These are phyloP conservation scores for Trichopoda pennipes DNA, from an alignment of 2,888 invertebrate genomes.

Conservation along the genomic window DNA sequence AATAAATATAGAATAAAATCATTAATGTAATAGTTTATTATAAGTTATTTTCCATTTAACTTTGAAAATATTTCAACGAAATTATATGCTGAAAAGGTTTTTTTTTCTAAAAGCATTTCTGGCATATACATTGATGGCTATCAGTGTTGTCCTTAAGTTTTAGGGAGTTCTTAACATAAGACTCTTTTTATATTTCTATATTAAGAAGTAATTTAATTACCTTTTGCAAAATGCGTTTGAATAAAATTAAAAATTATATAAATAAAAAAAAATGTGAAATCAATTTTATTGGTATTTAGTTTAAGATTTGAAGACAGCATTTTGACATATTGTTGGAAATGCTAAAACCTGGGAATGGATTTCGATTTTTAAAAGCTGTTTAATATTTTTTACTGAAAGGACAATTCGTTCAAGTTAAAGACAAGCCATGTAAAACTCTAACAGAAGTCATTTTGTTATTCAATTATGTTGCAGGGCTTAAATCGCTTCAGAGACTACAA, in stretches of 20 bases:
- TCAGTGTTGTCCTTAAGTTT: constrained; percentile 26
- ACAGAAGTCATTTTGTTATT: too few relatives aligned
- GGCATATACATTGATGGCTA: constrained; percentile 1
- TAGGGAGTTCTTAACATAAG: constrained; percentile 49
- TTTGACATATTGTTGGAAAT: too few relatives aligned
- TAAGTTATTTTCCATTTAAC: neutral
- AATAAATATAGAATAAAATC: constrained; percentile 71
- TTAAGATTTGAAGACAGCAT: too few relatives aligned
- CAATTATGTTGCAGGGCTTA: too few relatives aligned
- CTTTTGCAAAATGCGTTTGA: constrained; percentile 50
- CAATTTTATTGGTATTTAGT: too few relatives aligned
- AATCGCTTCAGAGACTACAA: too few relatives aligned
- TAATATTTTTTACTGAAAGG: too few relatives aligned
- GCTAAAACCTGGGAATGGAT: too few relatives aligned
- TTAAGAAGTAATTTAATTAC: constrained; percentile 45
- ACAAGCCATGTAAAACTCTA: too few relatives aligned
- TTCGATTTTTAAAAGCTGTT: too few relatives aligned
- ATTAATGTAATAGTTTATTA: constrained; percentile 36
- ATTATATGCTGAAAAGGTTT: constrained; percentile 5
- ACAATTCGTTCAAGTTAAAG: too few relatives aligned
- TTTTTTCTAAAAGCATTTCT: constrained; percentile 38
- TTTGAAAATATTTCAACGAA: constrained; percentile 19
- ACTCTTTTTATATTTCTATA: constrained; percentile 54
- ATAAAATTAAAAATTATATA: constrained; percentile 10
- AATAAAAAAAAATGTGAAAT: neutral